Conservation (phyloP, 2,113 vertebrate species). For the Parotia lawesii region DNA sequence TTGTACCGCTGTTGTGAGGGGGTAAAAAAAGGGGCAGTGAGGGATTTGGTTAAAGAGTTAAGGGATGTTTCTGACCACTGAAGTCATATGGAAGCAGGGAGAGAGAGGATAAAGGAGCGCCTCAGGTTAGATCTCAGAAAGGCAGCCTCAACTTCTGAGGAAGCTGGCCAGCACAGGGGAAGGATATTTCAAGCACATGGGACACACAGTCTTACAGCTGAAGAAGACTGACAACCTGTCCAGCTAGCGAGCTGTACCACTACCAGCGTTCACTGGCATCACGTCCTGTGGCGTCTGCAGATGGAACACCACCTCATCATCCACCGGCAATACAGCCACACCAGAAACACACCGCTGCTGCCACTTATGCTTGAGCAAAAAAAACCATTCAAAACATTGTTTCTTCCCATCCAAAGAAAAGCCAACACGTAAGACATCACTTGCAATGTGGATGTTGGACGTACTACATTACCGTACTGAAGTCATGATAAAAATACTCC, state of each 20-base stretch:
- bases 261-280: not conserved
- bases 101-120: not conserved
- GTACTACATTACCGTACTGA: not conserved
- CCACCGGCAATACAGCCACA: not conserved
- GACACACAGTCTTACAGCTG: not conserved
- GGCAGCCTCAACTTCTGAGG: not conserved
- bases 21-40: accelerated
- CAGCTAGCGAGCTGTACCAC: accelerated
- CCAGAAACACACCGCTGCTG: not conserved
- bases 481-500: not conserved
- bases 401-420: not conserved
- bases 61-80: not conserved
- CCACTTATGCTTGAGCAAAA: not conserved
- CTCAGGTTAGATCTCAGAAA: not conserved
- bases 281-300: not conserved
- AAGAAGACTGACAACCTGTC: not conserved
- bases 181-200: not conserved
- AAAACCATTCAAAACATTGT: not conserved
- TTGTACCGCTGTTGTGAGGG: not conserved
- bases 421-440: not conserved
- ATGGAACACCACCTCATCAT: not conserved
- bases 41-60: not conserved
- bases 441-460: not conserved
- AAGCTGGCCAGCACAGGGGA: not conserved
- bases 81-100: not conserved